A percentile compares a stretch with the other conserved stretches of the same genome.
Evolutionary conservation across 1,140 invertebrate species (phyloP).

Genomic region (Pachyrhynchus sulphureomaculatus): DNA sequence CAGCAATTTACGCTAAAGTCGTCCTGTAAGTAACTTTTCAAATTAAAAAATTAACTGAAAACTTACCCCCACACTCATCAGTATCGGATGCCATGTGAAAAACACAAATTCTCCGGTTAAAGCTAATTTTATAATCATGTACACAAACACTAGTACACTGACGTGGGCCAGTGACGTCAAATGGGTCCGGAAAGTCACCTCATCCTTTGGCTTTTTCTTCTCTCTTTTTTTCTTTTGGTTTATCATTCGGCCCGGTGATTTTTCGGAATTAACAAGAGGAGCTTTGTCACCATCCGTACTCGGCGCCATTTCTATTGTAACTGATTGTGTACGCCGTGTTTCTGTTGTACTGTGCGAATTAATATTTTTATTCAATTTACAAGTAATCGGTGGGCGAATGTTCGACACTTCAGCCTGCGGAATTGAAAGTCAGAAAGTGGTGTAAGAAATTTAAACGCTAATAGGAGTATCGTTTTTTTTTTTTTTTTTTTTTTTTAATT

Average conservation of each 20-base stretch:
- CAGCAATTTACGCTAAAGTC: too few relatives aligned
- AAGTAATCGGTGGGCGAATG: not conserved
- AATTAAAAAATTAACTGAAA: not conserved
- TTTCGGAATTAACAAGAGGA: too few relatives aligned
- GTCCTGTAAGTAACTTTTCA: too few relatives aligned
- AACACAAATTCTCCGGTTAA: slow-evolving; percentile 37
- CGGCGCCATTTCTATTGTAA: slow-evolving; percentile 2
- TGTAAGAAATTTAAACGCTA: too few relatives aligned
- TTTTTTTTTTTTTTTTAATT: too few relatives aligned
- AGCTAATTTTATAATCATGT: slow-evolving; percentile 35
- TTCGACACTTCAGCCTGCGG: too few relatives aligned
- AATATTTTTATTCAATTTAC: not conserved
- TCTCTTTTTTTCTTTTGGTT: too few relatives aligned
- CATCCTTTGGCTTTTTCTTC: slow-evolving; percentile 22
- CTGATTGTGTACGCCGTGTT: not conserved
- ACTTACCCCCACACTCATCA: slow-evolving; percentile 43
- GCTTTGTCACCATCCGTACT: not conserved
- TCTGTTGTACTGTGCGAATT: not conserved
- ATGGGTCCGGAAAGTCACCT: slow-evolving; percentile 21
- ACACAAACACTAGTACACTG: slow-evolving; percentile 34
- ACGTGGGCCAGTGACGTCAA: slow-evolving; percentile 38
- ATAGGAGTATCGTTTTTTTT: too few relatives aligned
- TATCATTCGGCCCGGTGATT: too few relatives aligned
- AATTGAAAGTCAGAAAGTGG: too few relatives aligned
- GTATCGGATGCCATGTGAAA: slow-evolving; percentile 44